These are phyloP conservation scores for Synanthedon formicaeformis DNA, from an alignment of 2,888 invertebrate species.

Conservation along the genomic window DNA sequence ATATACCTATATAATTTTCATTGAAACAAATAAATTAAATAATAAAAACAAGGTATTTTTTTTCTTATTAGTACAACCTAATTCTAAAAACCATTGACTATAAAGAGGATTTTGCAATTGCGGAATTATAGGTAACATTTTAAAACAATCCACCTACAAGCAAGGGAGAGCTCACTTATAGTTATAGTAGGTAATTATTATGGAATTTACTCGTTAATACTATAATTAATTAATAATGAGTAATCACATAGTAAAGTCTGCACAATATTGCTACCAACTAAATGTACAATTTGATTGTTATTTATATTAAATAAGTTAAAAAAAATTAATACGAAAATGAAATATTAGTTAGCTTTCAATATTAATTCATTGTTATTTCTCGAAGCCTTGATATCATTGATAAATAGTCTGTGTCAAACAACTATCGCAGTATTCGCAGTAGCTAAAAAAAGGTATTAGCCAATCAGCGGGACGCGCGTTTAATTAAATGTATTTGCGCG, in stretches of 20 bases:
- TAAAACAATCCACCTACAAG: constrained; percentile 62
- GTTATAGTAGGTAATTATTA: constrained; percentile 46
- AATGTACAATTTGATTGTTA: too few relatives aligned
- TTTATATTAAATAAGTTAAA: too few relatives aligned
- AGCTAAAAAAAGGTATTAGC: too few relatives aligned
- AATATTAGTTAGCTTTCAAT: too few relatives aligned
- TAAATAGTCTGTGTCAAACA: too few relatives aligned
- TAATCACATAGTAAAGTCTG: constrained; percentile 39
- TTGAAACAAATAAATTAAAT: constrained; percentile 65
- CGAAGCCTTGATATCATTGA: too few relatives aligned
- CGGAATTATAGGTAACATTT: constrained; percentile 61
- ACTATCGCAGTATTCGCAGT: too few relatives aligned
- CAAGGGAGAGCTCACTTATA: constrained; percentile 62
- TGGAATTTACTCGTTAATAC: constrained; percentile 65
- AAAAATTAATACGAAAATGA: too few relatives aligned
- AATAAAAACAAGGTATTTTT: constrained; percentile 66
- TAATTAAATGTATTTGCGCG: too few relatives aligned
- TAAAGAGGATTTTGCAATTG: constrained; percentile 47
- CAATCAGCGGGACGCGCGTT: too few relatives aligned
- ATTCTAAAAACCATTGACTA: constrained; percentile 66
- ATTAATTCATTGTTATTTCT: too few relatives aligned
- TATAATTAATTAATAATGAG: constrained; percentile 61
- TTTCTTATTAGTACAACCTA: constrained; percentile 60
- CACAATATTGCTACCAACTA: constrained; percentile 7
- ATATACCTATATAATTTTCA: constrained; percentile 69